phyloP scores from a whole-genome alignment of 2,797 vertebrate genomes.

The Choloepus didactylus region DNA sequence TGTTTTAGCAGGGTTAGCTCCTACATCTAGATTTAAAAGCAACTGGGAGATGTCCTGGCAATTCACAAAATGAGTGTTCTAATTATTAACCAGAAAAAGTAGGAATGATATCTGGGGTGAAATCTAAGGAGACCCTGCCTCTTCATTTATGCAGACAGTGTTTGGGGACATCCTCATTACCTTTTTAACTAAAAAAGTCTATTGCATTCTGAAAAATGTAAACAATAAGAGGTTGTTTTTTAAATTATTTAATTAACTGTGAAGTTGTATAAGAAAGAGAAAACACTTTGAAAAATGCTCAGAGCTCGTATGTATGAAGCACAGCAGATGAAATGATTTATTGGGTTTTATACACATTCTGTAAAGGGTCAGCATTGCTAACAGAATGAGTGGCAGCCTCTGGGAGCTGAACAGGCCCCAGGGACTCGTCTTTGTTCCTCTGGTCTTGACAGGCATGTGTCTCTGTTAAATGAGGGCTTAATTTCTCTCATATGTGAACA shows the following conservation, averaged over 20 bases:
- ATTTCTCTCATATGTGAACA: constrained; percentile 97
- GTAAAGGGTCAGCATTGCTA: constrained; percentile 91
- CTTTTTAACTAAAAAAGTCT: constrained; percentile 78
- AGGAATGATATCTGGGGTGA: constrained; percentile 77
- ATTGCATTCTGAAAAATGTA: constrained; percentile 74
- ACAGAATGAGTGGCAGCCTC: constrained; percentile 92
- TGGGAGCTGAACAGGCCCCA: constrained; percentile 90
- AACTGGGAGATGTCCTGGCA: constrained; percentile 47
- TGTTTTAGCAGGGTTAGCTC: constrained; percentile 23
- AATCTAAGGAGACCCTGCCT: constrained; percentile 74
- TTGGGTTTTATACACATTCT: constrained; percentile 90
- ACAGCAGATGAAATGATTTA: constrained; percentile 93
- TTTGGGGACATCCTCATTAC: constrained; percentile 73
- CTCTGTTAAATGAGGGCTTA: constrained; percentile 96
- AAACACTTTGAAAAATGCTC: constrained; percentile 85
- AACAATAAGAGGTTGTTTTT: constrained; percentile 59
- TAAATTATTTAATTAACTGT: constrained; percentile 77
- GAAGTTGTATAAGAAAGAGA: constrained; percentile 82
- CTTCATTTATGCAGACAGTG: constrained; percentile 75
- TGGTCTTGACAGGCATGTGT: constrained; percentile 97
- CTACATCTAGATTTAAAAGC: constrained; percentile 67
- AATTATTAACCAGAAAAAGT: constrained; percentile 80
- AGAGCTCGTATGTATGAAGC: constrained; percentile 85
- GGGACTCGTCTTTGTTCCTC: constrained; percentile 92
- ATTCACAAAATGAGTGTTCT: constrained; percentile 79